Evolutionary conservation across 2,888 invertebrate genomes (phyloP), one percentile per base, ranked within the genome.

Genomic region (Acleris sparsana): DNA sequence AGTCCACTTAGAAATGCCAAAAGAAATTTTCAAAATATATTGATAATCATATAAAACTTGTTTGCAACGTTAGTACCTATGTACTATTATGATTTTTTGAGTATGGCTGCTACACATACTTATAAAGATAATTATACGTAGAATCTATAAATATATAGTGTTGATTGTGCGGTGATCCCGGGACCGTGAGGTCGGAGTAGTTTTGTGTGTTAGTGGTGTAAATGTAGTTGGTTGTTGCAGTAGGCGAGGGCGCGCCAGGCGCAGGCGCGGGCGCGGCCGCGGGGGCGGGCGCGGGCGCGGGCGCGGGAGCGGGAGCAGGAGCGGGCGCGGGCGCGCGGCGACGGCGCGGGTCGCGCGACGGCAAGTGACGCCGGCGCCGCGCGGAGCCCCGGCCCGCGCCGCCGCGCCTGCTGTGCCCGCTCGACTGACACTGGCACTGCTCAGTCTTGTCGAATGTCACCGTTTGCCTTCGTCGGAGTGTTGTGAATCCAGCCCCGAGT

Each of bases 331-430:
- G 80, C 70, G 44, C 44, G 44, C 93, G 33, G 75, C 92, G 95
- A 79, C 93, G 95, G 83, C 94, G 95, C 82, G 93, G 93, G 75
- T 95, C 95, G 71, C 94, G 95, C 86, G 95, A 95, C 91, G 95
- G 94, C 93, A 95, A 95, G 95, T 96, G 95, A 95, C 94, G 93
- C 87, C 88, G 92, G 94, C 93, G 88, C 82, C 89, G 87, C 88
- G 88, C 93, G 93, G 92, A 87, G 85, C 87, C 86, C 85, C 83
- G 83, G 84, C 87, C 87, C 82, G 86, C 83, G 85, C 71, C 83
- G 85, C 71, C 72, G 69, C 70, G 67, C 46, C 74, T 71, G 57
- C 71, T 71, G 58, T 70, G 64, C 62, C 70, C 74, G 60, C 72
- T 67, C 65, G 66, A 68, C 62, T 64, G 64, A 62, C 48, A 74